These are phyloP conservation scores for Tanytarsus gracilentus DNA, from an alignment of 2,888 invertebrate species.

Conservation along the genomic window DNA sequence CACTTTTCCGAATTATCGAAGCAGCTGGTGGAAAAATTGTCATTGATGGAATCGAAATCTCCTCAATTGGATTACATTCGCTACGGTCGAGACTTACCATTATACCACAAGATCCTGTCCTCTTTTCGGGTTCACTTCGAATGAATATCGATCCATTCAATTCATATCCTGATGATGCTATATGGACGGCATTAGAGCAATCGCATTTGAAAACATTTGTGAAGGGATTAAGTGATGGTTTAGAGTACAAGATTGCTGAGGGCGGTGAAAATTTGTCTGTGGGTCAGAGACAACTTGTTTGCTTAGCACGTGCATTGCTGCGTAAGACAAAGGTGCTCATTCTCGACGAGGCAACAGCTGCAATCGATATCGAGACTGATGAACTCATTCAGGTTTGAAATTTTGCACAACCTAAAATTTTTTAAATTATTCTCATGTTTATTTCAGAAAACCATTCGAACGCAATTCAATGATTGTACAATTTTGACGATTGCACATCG, in stretches of 20 bases:
- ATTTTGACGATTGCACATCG: conserved; percentile 89
- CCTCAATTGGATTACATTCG: conserved; percentile 74
- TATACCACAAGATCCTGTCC: conserved; percentile 87
- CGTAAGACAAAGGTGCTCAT: conserved; percentile 46
- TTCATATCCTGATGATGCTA: conserved; percentile 63
- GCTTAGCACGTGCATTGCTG: conserved; percentile 50
- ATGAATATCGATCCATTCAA: conserved; percentile 90
- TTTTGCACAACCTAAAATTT: neutral
- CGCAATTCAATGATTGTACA: conserved; percentile 78
- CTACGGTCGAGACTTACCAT: conserved; percentile 76
- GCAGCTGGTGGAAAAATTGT: conserved; percentile 68
- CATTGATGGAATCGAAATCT: conserved; percentile 76
- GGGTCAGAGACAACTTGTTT: conserved; percentile 79
- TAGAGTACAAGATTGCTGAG: conserved; percentile 78
- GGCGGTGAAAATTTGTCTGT: conserved; percentile 89
- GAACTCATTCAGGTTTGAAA: conserved; percentile 42
- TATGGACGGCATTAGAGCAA: conserved; percentile 82
- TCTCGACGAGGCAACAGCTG: conserved; percentile 47
- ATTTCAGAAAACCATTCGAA: conserved; percentile 71
- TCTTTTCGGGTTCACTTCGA: conserved; percentile 85
- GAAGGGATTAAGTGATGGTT: conserved; percentile 60
- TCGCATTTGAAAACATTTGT: conserved; percentile 84
- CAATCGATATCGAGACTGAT: conserved; percentile 49
- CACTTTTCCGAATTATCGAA: conserved; percentile 79
- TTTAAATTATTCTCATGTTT: neutral